phyloP scores from a whole-genome alignment of 1,140 invertebrate genomes.

The Plutomurus gul region DNA sequence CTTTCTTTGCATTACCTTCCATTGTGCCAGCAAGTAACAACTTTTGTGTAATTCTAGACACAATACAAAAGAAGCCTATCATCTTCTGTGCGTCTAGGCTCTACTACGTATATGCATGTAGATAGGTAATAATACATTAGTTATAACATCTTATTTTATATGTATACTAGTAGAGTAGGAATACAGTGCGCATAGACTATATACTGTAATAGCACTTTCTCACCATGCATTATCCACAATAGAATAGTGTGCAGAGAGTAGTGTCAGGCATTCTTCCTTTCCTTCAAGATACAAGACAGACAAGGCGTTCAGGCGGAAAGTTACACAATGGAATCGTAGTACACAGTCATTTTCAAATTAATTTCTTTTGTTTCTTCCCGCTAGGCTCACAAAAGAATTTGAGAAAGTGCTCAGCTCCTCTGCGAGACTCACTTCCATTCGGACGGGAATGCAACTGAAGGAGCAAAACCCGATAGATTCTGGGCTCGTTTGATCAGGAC shows the following conservation, averaged over 20 bases:
- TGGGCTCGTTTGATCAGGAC: too few species aligned
- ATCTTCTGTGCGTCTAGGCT: not conserved
- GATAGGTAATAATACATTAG: too few species aligned
- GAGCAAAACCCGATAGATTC: too few species aligned
- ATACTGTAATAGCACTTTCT: too few species aligned
- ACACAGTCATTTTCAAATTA: conserved; percentile 15
- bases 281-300: not conserved
- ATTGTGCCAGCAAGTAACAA: not conserved
- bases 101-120: not conserved
- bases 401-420: too few species aligned
- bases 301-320: conserved; percentile 4
- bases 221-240: too few species aligned
- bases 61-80: not conserved
- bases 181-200: too few species aligned
- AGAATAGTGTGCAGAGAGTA: not conserved
- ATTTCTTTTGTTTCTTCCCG: conserved; percentile 27
- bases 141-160: too few species aligned
- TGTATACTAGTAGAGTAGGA: too few species aligned
- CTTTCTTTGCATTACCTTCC: too few species aligned
- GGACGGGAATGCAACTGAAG: too few species aligned
- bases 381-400: conserved; percentile 21
- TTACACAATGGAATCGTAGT: not conserved
- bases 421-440: too few species aligned
- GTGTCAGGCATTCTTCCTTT: not conserved
- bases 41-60: not conserved